phyloP scores from a whole-genome alignment of 2,888 invertebrate species.

The Corythucha ciliata region DNA sequence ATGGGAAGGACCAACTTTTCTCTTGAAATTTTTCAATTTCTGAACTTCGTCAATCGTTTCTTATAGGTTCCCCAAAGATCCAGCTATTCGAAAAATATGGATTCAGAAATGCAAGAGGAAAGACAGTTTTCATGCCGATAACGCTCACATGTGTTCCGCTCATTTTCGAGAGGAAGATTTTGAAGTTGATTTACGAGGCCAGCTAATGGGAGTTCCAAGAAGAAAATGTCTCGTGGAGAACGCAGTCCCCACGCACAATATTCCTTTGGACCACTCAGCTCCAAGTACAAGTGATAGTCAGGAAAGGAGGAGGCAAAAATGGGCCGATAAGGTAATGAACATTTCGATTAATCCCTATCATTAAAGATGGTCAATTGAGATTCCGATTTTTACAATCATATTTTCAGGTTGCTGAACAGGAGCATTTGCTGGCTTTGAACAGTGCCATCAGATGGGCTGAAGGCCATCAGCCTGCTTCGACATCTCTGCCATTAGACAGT shows the following conservation, averaged over 20 bases:
- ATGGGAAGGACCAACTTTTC: too few species aligned
- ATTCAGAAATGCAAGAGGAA: not conserved
- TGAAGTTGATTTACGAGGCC: not conserved
- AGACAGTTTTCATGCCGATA: not conserved
- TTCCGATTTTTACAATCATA: not conserved
- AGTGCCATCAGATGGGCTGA: too few species aligned
- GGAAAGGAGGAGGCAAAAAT: not conserved
- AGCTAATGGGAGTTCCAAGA: not conserved
- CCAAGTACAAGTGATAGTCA: not conserved
- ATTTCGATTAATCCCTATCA: not conserved
- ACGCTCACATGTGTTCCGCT: not conserved
- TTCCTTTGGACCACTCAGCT: too few species aligned
- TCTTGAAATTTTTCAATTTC: too few species aligned
- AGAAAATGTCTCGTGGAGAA: not conserved
- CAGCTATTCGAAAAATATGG: not conserved
- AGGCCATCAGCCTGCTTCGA: too few species aligned
- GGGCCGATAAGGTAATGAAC: not conserved
- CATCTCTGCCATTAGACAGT: too few species aligned
- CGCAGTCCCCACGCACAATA: not conserved
- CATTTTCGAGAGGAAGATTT: constrained; percentile 8
- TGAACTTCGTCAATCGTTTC: too few species aligned
- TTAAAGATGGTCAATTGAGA: not conserved
- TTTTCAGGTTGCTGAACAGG: not conserved
- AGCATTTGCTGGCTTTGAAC: not conserved
- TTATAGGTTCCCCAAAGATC: constrained; percentile 1